Conservation (phyloP, 92 coral and sea anemone genomes). For the Zoanthus sansibaricus region DNA sequence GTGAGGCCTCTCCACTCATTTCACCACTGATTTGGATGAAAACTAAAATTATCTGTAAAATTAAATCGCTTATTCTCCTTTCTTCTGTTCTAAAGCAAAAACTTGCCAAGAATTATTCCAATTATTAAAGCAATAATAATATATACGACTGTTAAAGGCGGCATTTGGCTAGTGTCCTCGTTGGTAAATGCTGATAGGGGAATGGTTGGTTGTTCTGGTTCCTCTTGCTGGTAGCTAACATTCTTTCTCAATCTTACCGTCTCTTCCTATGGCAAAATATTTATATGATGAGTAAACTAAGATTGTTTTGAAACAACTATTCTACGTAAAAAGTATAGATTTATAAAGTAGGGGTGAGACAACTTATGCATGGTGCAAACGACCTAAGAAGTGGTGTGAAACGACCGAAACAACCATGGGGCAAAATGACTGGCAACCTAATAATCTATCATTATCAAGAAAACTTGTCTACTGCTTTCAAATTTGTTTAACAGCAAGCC, state of each 20-base stretch:
- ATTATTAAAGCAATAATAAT: slow-evolving; percentile 81
- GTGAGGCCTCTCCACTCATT: not conserved
- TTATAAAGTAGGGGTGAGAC: too few relatives aligned
- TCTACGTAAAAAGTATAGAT: too few relatives aligned
- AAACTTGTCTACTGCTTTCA: too few relatives aligned
- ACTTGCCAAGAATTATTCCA: slow-evolving; percentile 88
- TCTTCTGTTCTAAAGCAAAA: slow-evolving; percentile 69
- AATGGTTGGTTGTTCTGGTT: slow-evolving; percentile 50
- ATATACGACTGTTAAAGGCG: slow-evolving; percentile 73
- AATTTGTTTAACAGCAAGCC: too few relatives aligned
- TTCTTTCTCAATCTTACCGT: slow-evolving; percentile 73
- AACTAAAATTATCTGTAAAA: slow-evolving; percentile 46
- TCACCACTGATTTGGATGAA: not conserved
- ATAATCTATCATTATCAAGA: too few relatives aligned
- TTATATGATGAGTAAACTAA: not conserved
- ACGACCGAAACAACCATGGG: too few relatives aligned
- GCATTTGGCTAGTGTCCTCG: slow-evolving; percentile 57
- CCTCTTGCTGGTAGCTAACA: slow-evolving; percentile 47
- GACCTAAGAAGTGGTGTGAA: too few relatives aligned
- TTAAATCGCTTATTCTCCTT: not conserved
- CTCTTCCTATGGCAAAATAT: slow-evolving; percentile 62
- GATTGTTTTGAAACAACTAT: too few relatives aligned
- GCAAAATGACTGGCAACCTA: too few relatives aligned
- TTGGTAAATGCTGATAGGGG: slow-evolving; percentile 38
- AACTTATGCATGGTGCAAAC: not conserved